Base-by-base conservation (phyloP, 2,888 invertebrate species). In the Dioctria rufipes region DNA sequence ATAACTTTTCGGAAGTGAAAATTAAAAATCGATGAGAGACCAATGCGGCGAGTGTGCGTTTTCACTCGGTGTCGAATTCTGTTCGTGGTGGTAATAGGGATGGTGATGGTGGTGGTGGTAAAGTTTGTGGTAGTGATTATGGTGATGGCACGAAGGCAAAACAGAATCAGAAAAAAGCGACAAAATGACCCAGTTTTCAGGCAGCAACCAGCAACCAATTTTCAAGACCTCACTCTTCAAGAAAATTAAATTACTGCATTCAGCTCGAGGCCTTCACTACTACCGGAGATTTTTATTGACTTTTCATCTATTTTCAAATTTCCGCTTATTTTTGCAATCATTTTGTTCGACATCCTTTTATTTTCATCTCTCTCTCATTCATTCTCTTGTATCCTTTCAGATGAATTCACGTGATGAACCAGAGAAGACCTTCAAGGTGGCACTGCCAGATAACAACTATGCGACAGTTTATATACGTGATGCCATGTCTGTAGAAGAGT, bases 401-500 rank as follows among this genome's bases (percentile, higher is more conserved):
- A 94, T 95, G 91, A 93, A 93, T 85, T 95, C 95, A 65, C 93
- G 96, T 84, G 96, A 96, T 85, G 96, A 96, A 86, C 92, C 93
- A 83, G 96, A 97, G 88, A 96, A 96, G 87, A 94, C 94, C 78
- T 95, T 96, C 84, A 96, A 96, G 90, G 96, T 97, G 86, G 94
- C 95, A 77, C 92, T 97, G 85, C 97, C 97, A 81, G 97, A 97
- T 89, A 95, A 92, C 83, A 93, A 92, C 82, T 93, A 92, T 84
- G 96, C 96, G 77, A 95, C 95, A 80, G 96, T 97, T 84, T 95
- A 94, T 87, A 93, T 97, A 84, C 93, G 96, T 85, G 97, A 97
- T 83, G 95, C 94, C 83, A 98, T 98, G 95, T 95, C 97, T 51
- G 97, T 98, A 69, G 97, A 98, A 88, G 98, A 98, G 90, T 96